Evolutionary conservation across 2,113 vertebrate genomes (phyloP).

Genomic region (Chiloscyllium plagiosum): DNA sequence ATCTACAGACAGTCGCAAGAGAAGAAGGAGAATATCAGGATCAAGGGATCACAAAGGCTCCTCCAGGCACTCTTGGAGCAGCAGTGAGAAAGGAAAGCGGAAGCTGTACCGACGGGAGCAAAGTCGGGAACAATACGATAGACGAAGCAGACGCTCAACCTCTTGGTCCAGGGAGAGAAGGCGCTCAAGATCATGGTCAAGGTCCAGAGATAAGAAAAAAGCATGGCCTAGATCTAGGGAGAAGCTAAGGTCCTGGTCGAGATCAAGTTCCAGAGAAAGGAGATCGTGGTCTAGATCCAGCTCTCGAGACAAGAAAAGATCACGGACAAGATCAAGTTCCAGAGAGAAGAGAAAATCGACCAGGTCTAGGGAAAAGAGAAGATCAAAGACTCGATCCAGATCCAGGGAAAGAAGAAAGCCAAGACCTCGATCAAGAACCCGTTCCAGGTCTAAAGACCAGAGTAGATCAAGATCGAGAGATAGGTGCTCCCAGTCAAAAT

Average conservation of each 20-base stretch:
- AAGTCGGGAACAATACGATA: slow-evolving; percentile 57
- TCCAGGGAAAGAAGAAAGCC: slow-evolving; percentile 62
- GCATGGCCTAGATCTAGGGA: slow-evolving; percentile 56
- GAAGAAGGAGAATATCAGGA: slow-evolving; percentile 54
- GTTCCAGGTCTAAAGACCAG: slow-evolving; percentile 55
- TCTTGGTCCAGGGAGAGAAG: slow-evolving; percentile 52
- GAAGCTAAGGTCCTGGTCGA: slow-evolving; percentile 46
- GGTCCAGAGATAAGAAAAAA: slow-evolving; percentile 27
- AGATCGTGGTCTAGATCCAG: slow-evolving; percentile 48
- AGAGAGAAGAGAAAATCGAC: slow-evolving; percentile 59
- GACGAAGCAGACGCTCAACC: slow-evolving; percentile 47
- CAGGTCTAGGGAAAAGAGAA: slow-evolving; percentile 56
- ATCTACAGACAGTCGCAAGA: slow-evolving; percentile 49
- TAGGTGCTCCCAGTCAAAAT: neutral
- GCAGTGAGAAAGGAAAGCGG: slow-evolving; percentile 65
- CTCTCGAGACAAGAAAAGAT: slow-evolving; percentile 55
- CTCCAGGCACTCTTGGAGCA: slow-evolving; percentile 54
- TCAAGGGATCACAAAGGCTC: slow-evolving; percentile 41
- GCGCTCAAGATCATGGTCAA: slow-evolving; percentile 48
- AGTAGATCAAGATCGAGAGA: slow-evolving; percentile 44
- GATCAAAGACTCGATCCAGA: slow-evolving; percentile 49
- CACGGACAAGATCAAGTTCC: slow-evolving; percentile 55
- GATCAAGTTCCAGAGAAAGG: slow-evolving; percentile 67
- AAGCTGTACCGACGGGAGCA: slow-evolving; percentile 51
- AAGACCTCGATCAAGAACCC: slow-evolving; percentile 42